Percentiles rank a stretch among this genome's conserved stretches.
Evolutionary conservation across 2,113 vertebrate genomes (phyloP).

Genomic region (Murina feae): DNA sequence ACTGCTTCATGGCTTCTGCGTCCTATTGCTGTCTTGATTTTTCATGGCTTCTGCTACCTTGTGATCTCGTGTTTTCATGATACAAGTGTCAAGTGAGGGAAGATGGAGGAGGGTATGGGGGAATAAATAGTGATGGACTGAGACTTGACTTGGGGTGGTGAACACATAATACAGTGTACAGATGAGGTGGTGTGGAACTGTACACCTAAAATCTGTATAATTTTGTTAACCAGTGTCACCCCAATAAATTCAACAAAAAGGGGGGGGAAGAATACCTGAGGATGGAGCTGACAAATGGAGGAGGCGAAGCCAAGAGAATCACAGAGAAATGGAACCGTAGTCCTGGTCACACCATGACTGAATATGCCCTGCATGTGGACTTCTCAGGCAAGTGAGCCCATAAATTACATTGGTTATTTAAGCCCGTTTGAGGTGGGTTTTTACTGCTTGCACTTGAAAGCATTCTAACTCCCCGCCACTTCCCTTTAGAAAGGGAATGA

Average conservation of each 20-base stretch:
- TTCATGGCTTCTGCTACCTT: constrained; percentile 39
- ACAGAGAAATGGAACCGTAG: constrained; percentile 19
- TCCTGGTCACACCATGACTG: not conserved
- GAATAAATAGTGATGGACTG: too few species aligned
- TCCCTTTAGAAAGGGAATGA: not conserved
- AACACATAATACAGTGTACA: too few species aligned
- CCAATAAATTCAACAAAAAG: too few species aligned
- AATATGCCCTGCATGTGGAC: not conserved
- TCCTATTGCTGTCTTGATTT: too few species aligned
- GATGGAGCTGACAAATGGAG: constrained; percentile 1
- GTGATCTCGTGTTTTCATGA: not conserved
- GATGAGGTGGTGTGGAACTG: too few species aligned
- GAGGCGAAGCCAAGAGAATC: constrained; percentile 19
- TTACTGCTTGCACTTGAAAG: constrained; percentile 17
- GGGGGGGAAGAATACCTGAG: not conserved
- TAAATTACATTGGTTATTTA: constrained; percentile 31
- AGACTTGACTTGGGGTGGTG: too few species aligned
- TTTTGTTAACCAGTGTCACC: too few species aligned
- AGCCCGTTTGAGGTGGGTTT: constrained; percentile 12
- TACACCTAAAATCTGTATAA: too few species aligned
- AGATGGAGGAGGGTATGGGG: too few species aligned
- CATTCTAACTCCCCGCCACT: not conserved
- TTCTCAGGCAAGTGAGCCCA: constrained; percentile 36
- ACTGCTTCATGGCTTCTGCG: too few species aligned
- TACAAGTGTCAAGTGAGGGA: not conserved